These are phyloP conservation scores for Philotrypesis tridentata DNA, from an alignment of 1,140 invertebrate genomes.

Conservation along the genomic window DNA sequence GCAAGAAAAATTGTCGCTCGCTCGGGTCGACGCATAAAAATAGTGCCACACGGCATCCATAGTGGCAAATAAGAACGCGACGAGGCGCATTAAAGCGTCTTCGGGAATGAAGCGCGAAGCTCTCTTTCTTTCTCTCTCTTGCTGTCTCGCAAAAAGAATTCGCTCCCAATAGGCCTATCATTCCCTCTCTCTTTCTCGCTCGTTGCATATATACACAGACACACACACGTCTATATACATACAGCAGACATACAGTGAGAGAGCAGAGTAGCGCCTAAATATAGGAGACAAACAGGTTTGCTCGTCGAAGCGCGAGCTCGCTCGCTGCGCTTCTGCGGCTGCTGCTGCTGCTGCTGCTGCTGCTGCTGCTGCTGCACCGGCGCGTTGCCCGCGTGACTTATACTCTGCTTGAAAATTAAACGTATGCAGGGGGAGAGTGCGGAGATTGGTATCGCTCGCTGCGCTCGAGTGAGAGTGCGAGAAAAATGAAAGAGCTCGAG, in stretches of 20 bases:
- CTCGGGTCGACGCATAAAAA: constrained; percentile 39
- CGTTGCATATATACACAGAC: constrained; percentile 42
- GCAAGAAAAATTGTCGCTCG: constrained; percentile 39
- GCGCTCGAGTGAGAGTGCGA: neutral
- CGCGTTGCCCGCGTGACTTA: constrained; percentile 16
- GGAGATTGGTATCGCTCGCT: constrained; percentile 10
- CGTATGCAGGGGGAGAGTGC: neutral
- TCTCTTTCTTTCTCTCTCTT: too few species aligned
- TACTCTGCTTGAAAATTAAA: constrained; percentile 39
- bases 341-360: too few species aligned
- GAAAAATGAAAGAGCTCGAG: neutral
- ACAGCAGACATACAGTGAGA: too few species aligned
- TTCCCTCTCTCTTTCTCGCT: neutral
- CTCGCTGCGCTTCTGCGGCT: neutral
- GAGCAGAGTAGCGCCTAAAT: constrained; percentile 39
- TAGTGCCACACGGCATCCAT: constrained; percentile 34
- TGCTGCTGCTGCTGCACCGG: too few species aligned
- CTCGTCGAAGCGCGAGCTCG: constrained; percentile 14
- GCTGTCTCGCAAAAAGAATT: constrained; percentile 46
- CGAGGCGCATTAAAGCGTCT: constrained; percentile 35
- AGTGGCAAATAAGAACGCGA: constrained; percentile 34
- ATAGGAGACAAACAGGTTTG: constrained; percentile 51
- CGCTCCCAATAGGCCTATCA: constrained; percentile 29
- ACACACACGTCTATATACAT: too few species aligned
- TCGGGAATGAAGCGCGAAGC: constrained; percentile 37